Evolutionary conservation across 2,888 invertebrate genomes (phyloP), one percentile per base, ranked within the genome.

Genomic region (Lasioglossum pauxillum): DNA sequence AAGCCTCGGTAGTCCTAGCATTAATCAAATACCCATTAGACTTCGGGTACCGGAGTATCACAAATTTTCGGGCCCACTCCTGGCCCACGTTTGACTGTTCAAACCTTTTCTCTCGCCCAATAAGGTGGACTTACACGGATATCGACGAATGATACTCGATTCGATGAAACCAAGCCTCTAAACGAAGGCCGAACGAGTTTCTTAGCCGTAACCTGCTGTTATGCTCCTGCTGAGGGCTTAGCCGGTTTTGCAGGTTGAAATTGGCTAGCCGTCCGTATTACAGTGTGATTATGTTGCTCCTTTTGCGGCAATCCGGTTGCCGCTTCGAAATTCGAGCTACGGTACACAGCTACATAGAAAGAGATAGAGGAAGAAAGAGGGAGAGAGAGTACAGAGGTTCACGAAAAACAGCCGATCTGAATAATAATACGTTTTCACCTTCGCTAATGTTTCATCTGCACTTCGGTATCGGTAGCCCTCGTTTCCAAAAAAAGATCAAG

Each of bases 161-260:
- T 89, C 82, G 84, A 60, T 83, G 92, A 91, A 92, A 90, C 88
- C 84, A 67, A 89, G 87, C 90, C 89, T 88, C 86, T 88, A 90
- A 82, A 82, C 90, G 92, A 92, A 92, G 92, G 92, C 89, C 91
- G 93, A 90, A 88, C 88, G 88, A 90, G 92, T 92, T 92, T 89
- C 91, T 91, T 87, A 84, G 88, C 85, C 86, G 88, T 89, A 89
- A 91, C 89, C 88, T 90, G 89, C 88, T 89, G 88, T 89, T 91
- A 88, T 53, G 85, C 82, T 82, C 80, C 81, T 74, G 83, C 86
- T 46, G 86, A 75, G 78, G 84, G 89, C 85, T 87, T 82, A 90
- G 92, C 93, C 92, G 93, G 92, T 92, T 92, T 92, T 91, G 89
- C 93, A 90, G 91, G 93, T 93, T 92, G 86, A 88, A 90, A 92